Percentiles rank a stretch among this genome's conserved stretches.
Evolutionary conservation across 2,797 vertebrate genomes (phyloP).

Genomic region (Sandelia bainsii): DNA sequence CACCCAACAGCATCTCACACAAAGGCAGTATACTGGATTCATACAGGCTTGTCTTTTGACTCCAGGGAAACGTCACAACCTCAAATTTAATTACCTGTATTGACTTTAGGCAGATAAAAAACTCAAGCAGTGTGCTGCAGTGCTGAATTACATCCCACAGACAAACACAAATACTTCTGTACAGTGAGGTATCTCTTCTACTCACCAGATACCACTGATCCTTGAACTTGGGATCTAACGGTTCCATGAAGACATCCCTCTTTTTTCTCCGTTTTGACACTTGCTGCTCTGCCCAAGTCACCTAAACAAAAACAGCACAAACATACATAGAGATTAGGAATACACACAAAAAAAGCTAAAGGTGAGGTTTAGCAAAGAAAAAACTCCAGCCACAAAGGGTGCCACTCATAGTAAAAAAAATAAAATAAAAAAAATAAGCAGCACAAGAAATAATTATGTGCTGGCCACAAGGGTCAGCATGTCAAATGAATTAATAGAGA

Average conservation of each 20-base stretch:
- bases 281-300: slow-evolving; percentile 95
- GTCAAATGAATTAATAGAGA: slow-evolving; percentile 67
- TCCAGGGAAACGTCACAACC: slow-evolving; percentile 20
- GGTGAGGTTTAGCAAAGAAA: no score
- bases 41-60: slow-evolving; percentile 46
- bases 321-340: slow-evolving; percentile 24
- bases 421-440: background rate
- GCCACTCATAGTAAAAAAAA: background rate
- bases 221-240: slow-evolving; percentile 91
- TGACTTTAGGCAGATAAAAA: slow-evolving; percentile 44
- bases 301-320: slow-evolving; percentile 77
- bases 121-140: slow-evolving; percentile 24
- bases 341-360: background rate
- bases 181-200: slow-evolving; percentile 25
- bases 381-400: background rate
- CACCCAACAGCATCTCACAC: slow-evolving; percentile 18
- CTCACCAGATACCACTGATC: slow-evolving; percentile 99
- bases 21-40: slow-evolving; percentile 28
- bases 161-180: slow-evolving; percentile 7
- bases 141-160: slow-evolving; percentile 5
- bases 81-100: slow-evolving; percentile 46
- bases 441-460: slow-evolving; percentile 47
- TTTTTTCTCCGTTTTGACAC: slow-evolving; percentile 91
- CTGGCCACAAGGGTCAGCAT: slow-evolving; percentile 47
- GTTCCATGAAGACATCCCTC: slow-evolving; percentile 89